Conservation (phyloP, 2,113 vertebrate genomes). For the Heterochromis multidens region DNA sequence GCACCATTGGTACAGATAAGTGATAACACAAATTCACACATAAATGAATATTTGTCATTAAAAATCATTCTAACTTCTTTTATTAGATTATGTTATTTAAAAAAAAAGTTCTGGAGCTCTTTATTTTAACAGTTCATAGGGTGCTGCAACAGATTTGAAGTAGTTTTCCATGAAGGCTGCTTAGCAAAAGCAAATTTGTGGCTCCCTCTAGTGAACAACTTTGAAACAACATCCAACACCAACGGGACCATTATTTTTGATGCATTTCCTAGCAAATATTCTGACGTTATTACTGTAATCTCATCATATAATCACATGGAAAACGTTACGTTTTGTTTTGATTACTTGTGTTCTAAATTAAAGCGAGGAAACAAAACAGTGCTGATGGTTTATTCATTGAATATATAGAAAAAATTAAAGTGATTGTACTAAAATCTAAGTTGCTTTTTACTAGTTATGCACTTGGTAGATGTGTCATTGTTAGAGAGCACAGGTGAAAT, state of each 20-base stretch:
- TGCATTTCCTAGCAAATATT: neutral
- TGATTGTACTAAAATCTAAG: neutral
- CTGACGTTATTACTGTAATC: neutral
- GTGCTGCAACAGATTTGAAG: neutral
- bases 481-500: neutral
- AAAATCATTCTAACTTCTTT: neutral
- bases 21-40: neutral
- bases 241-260: rapidly evolving
- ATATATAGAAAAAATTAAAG: neutral
- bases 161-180: neutral
- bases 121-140: neutral
- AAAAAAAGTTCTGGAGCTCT: neutral
- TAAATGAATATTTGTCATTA: neutral
- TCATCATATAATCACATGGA: neutral
- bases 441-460: neutral
- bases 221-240: neutral
- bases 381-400: rapidly evolving
- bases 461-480: neutral
- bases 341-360: neutral
- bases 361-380: neutral
- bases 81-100: too few species aligned
- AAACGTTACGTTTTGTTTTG: neutral
- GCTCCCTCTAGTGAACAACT: conserved; percentile 4
- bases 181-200: neutral
- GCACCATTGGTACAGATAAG: too few species aligned